A percentile compares a stretch with the other conserved stretches of the same genome.
Conservation (phyloP, 2,113 vertebrate species). For the Cranoglanis bouderius region DNA sequence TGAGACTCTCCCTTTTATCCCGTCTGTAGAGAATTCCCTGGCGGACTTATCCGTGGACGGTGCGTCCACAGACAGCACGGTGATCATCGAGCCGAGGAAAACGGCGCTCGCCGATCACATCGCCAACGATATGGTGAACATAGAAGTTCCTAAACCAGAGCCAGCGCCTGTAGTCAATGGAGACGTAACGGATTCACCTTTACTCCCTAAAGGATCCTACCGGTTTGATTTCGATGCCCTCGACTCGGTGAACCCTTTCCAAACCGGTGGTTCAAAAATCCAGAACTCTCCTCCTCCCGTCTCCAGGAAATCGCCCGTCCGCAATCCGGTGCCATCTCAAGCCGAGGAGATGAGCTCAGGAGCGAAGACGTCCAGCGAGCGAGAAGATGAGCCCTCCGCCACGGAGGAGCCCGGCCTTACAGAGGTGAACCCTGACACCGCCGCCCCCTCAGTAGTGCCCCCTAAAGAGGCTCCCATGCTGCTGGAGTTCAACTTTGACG, state of each 20-base stretch:
- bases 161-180: conserved; percentile 42
- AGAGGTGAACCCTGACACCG: not conserved
- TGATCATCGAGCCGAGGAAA: conserved; percentile 61
- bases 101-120: not conserved
- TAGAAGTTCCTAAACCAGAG: conserved; percentile 43
- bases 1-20: conserved; percentile 69
- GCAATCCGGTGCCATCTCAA: conserved; percentile 7
- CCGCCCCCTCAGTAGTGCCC: conserved; percentile 14
- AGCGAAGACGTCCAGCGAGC: conserved; percentile 20
- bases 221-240: conserved; percentile 66
- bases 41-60: conserved; percentile 56
- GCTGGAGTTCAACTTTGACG: conserved; percentile 82
- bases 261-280: conserved; percentile 64
- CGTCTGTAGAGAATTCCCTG: conserved; percentile 68
- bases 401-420: not conserved
- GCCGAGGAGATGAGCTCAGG: not conserved
- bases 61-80: conserved; percentile 68
- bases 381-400: conserved; percentile 48
- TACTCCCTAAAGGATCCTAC: conserved; percentile 58
- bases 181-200: conserved; percentile 49
- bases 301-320: conserved; percentile 27
- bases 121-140: not conserved
- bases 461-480: conserved; percentile 63
- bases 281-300: conserved; percentile 62
- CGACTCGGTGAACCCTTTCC: conserved; percentile 64